Base-by-base conservation (phyloP, 2,888 invertebrate genomes). In the Vannuccia rotundouncinata region DNA sequence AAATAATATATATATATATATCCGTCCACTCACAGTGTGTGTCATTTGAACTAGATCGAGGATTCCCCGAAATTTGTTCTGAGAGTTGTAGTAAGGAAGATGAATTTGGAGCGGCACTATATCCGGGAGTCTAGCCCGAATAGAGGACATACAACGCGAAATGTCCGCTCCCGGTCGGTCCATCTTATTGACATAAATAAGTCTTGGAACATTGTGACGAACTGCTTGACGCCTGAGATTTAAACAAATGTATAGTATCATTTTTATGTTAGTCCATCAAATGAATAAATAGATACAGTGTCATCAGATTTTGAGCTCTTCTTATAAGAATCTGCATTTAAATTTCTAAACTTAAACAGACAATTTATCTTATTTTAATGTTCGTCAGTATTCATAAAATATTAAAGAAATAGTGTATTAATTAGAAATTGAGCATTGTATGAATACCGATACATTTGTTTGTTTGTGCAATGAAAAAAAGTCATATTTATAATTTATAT, bases 351-450 rank as follows among this genome's bases (percentile, higher is more conserved):
- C 59, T 59, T 59, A 59, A 59, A n/a, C 13, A n/a, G 59, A 59
- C 59, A 59, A n/a, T n/a, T 17, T 17, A 59, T 74, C 5, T 74
- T 74, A 83, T 83, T n/a, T n/a, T n/a, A n/a, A n/a, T n/a, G n/a
- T n/a, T n/a, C n/a, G n/a, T n/a, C n/a, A n/a, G n/a, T n/a, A n/a
- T n/a, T n/a, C n/a, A n/a, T n/a, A n/a, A n/a, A n/a, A n/a, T n/a
- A n/a, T n/a, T n/a, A n/a, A n/a, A n/a, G n/a, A n/a, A n/a, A n/a
- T n/a, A n/a, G n/a, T n/a, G n/a, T n/a, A n/a, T n/a, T n/a, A n/a
- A n/a, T n/a, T n/a, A n/a, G n/a, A n/a, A n/a, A n/a, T n/a, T n/a
- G n/a, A n/a, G n/a, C n/a, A n/a, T n/a, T n/a, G n/a, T n/a, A n/a
- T n/a, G n/a, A n/a, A n/a, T n/a, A n/a, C n/a, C n/a, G n/a, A n/a